Conservation (phyloP, 2,113 vertebrate species). For the Sminthopsis crassicaudata region DNA sequence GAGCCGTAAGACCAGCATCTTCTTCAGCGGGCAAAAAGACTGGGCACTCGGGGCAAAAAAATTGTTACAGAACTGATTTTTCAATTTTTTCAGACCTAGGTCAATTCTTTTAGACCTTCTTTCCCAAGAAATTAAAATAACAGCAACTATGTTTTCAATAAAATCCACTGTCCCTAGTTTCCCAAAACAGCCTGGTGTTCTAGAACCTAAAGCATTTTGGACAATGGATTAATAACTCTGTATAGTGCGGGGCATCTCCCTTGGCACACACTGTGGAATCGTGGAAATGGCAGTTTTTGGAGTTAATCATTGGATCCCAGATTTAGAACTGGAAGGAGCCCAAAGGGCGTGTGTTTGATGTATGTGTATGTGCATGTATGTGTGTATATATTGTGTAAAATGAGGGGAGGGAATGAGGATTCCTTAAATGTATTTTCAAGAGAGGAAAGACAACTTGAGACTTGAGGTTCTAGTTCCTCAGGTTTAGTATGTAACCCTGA, state of each 20-base stretch:
- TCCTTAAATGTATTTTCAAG: no score
- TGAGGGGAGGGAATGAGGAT: no score
- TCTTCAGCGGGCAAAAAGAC: background rate
- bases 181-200: background rate
- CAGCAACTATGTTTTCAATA: background rate
- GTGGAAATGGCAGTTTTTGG: background rate
- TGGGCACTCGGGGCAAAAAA: background rate
- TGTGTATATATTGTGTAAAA: no score
- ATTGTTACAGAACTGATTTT: background rate
- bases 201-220: background rate
- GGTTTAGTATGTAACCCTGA: no score
- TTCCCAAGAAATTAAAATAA: background rate
- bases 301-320: background rate
- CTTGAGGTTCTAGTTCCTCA: no score
- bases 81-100: background rate
- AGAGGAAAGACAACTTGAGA: no score
- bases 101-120: background rate
- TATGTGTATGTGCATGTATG: no score
- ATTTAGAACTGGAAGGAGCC: background rate
- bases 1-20: background rate
- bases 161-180: background rate
- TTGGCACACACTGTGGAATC: background rate
- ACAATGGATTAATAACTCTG: background rate
- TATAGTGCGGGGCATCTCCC: background rate
- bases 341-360: no score